phyloP scores from a whole-genome alignment of 2,888 invertebrate genomes.

The Mimas tiliae region DNA sequence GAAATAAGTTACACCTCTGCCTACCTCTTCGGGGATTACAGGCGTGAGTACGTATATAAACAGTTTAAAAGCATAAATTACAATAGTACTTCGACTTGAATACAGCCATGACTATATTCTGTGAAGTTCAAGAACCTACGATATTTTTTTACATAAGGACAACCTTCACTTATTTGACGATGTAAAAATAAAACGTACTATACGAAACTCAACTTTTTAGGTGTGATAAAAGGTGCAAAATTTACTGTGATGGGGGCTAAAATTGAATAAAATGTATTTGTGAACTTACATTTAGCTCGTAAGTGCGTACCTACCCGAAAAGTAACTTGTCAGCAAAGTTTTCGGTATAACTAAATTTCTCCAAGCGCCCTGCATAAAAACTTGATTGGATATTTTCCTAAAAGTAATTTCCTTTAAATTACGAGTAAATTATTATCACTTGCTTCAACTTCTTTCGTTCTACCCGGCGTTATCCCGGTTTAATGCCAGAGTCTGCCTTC shows the following conservation, averaged over 20 bases:
- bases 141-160: slow-evolving; percentile 25
- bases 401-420: no score
- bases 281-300: slow-evolving; percentile 32
- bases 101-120: background rate
- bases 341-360: slow-evolving; percentile 38
- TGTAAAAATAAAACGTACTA: background rate
- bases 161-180: slow-evolving; percentile 1
- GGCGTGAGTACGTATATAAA: no score
- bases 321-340: slow-evolving; percentile 34
- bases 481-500: no score
- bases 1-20: no score
- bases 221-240: background rate
- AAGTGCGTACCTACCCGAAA: slow-evolving; percentile 27
- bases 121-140: slow-evolving; percentile 12
- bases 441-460: no score
- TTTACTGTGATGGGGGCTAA: background rate
- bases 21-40: no score
- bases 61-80: no score
- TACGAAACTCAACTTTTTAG: background rate
- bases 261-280: slow-evolving; percentile 26
- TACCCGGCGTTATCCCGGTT: no score
- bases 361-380: slow-evolving; percentile 5
- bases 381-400: no score
- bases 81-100: no score
- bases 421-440: no score